A percentile compares a stretch with the other conserved stretches of the same genome.
Evolutionary conservation across 2,888 invertebrate genomes (phyloP).

Genomic region (Lasioglossum figueresi): DNA sequence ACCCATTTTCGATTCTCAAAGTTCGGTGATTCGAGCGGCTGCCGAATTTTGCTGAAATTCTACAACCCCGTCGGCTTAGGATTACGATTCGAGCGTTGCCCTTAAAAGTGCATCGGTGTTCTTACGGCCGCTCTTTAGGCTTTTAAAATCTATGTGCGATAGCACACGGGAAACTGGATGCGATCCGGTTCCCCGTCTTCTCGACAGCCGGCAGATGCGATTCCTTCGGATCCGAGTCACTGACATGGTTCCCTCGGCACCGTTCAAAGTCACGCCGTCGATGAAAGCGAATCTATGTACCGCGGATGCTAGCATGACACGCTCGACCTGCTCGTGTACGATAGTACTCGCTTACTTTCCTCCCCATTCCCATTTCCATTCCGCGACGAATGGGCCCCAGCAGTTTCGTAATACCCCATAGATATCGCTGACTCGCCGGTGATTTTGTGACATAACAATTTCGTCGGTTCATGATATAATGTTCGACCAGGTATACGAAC

Average conservation of each 20-base stretch:
- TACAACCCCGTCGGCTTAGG: slow-evolving; percentile 5
- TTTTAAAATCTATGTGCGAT: background rate
- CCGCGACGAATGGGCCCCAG: background rate
- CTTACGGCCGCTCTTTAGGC: slow-evolving; percentile 8
- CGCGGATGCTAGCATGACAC: background rate
- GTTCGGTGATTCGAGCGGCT: slow-evolving; percentile 11
- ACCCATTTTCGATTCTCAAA: slow-evolving; percentile 69
- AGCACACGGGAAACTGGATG: slow-evolving; percentile 8
- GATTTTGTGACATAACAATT: slow-evolving; percentile 41
- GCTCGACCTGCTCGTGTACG: background rate
- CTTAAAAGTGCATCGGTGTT: background rate
- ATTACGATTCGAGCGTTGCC: background rate
- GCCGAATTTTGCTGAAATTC: background rate
- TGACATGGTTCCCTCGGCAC: slow-evolving; percentile 24
- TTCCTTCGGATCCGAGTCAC: slow-evolving; percentile 11
- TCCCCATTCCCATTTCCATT: background rate
- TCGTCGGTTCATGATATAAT: slow-evolving; percentile 68
- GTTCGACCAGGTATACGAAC: slow-evolving; percentile 37
- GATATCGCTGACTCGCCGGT: slow-evolving; percentile 9
- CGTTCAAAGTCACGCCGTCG: slow-evolving; percentile 33
- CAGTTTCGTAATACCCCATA: slow-evolving; percentile 25
- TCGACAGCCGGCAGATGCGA: background rate
- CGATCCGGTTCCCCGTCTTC: background rate
- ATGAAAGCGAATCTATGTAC: slow-evolving; percentile 7
- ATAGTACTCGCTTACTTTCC: background rate